Evolutionary conservation across 2,888 invertebrate genomes (phyloP), one percentile per base, ranked within the genome.

Genomic region (Trilocha varians): DNA sequence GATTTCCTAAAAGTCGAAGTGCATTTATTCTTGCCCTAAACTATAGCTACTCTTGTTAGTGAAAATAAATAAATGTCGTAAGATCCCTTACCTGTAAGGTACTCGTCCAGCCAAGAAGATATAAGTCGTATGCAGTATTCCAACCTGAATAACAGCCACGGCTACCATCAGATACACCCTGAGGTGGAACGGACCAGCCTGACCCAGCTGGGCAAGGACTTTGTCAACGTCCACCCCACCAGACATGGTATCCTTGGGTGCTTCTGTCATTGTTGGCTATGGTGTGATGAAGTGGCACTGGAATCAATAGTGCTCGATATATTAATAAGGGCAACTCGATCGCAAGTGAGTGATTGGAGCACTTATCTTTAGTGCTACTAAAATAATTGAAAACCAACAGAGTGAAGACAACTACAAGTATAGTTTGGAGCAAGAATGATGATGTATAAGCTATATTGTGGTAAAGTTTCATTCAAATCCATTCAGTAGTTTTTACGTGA

Each of bases 61-160:
- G 6, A 11, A n/a, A 11, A 13, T 2, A 35, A 3, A 25, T 2
- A 35, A 32, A 17, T 16, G 13, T 18, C 1, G 1, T n/a, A 40
- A 13, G 36, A 2, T 34, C 6, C 33, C 55, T 44, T 53, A 88
- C 88, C 88, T 87, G 71, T 87, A 84, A 9, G 70, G 55, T 5
- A 79, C 56, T 36, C 66, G 65, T 1, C 73, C 86, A 3, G 88
- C 86, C 1, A 77, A 72, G 56, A 88, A 88, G 17, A 87, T 73
- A 49, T 84, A 88, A 49, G 84, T 80, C n/a, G 80, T 65, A 43
- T 80, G 83, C 52, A 83, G 79, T 8, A 80, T 54, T 3, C 87
- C 83, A 36, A 77, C 73, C 50, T 87, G 73, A 37, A 87, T 48
- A 5, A 87, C 67, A 1, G 87, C 79, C 18, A 87, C n/a, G 34